Percentiles rank a stretch among this genome's conserved stretches.
phyloP scores from a whole-genome alignment of 2,113 vertebrate genomes.

The Cyrtonyx montezumae region DNA sequence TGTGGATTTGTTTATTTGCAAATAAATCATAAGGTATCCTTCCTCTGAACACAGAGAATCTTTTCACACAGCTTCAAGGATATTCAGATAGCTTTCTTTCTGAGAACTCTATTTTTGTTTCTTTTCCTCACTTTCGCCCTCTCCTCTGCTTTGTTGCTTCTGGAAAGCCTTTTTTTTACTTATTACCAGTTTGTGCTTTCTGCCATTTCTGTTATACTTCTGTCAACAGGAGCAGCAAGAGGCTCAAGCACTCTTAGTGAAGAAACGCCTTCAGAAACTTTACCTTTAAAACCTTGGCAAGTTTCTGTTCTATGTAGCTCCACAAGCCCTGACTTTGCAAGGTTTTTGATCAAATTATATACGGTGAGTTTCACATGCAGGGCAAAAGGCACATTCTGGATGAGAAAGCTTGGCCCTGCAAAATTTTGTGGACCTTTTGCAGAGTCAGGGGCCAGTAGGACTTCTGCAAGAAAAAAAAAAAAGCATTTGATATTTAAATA shows the following conservation, averaged over 20 bases:
- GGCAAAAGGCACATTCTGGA: not conserved
- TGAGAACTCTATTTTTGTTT: not conserved
- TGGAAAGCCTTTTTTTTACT: not conserved
- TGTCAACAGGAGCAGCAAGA: fast-evolving
- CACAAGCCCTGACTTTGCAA: not conserved
- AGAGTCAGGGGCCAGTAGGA: not conserved
- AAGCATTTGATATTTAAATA: not conserved
- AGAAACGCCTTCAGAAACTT: not conserved
- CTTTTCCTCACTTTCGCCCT: not conserved
- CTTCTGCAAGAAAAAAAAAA: not conserved
- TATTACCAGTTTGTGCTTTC: not conserved
- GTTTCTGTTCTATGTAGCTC: not conserved
- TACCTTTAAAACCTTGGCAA: not conserved
- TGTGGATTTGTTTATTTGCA: not conserved
- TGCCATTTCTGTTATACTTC: not conserved
- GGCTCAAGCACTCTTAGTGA: not conserved
- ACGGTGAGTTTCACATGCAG: not conserved
- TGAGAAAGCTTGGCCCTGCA: not conserved
- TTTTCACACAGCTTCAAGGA: not conserved
- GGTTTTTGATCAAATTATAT: not conserved
- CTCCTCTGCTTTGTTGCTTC: not conserved
- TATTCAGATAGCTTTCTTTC: not conserved
- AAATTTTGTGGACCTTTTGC: not conserved
- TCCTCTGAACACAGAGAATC: not conserved
- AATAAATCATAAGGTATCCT: not conserved